Evolutionary conservation across 2,888 invertebrate genomes (phyloP).

Genomic region (Belgica antarctica): DNA sequence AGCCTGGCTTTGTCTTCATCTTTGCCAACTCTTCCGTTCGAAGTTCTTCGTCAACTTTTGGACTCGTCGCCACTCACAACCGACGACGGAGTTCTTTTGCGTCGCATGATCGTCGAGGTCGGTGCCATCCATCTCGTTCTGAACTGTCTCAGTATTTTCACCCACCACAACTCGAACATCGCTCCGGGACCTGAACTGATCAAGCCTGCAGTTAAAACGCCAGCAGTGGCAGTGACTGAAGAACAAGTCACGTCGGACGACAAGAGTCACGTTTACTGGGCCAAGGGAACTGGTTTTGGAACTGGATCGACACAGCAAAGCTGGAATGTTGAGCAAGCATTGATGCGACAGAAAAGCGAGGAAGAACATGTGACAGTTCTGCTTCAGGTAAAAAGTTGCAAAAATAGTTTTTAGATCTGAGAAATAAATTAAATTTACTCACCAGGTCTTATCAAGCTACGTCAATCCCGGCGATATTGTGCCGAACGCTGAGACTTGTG

Average conservation of each 20-base stretch:
- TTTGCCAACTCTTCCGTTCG: conserved; percentile 60
- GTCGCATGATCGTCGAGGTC: conserved; percentile 75
- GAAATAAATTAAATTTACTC: conserved; percentile 49
- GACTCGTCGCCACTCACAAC: conserved; percentile 73
- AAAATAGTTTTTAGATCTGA: conserved; percentile 34
- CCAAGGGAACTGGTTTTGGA: conserved; percentile 95
- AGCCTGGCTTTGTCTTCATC: conserved; percentile 67
- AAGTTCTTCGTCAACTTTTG: conserved; percentile 59
- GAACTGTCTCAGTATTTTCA: conserved; percentile 84
- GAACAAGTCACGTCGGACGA: conserved; percentile 61
- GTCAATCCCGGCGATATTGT: conserved; percentile 70
- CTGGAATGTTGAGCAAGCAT: conserved; percentile 96
- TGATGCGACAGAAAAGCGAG: conserved; percentile 82
- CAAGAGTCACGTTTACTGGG: conserved; percentile 84
- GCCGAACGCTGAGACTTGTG: conserved; percentile 53
- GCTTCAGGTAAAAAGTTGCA: conserved; percentile 63
- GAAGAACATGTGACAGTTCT: conserved; percentile 91
- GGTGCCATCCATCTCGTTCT: conserved; percentile 83
- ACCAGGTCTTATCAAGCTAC: conserved; percentile 83
- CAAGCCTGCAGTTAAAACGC: conserved; percentile 54
- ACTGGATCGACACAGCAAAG: conserved; percentile 93
- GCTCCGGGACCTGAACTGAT: conserved; percentile 30
- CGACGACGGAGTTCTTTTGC: conserved; percentile 71
- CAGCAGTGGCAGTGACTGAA: conserved; percentile 47
- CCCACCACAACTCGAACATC: conserved; percentile 61